Conservation (phyloP, 1,140 invertebrate genomes). For the Drosophila sucinea region DNA sequence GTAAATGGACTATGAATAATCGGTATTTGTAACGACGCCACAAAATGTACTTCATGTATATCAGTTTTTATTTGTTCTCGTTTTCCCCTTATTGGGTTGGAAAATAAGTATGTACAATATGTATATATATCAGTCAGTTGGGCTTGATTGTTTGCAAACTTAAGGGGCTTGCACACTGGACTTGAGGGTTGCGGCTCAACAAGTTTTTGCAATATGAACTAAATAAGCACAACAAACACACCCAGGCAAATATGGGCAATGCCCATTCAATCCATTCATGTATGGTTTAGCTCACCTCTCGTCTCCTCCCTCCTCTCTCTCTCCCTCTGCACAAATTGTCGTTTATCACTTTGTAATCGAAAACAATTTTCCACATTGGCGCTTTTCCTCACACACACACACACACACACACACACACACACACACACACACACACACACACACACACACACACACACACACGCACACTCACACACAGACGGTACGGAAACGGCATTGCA, state of each 20-base stretch:
- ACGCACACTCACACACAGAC: background rate
- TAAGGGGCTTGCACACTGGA: constrained; percentile 4
- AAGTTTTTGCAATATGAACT: constrained; percentile 11
- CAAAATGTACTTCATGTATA: constrained; percentile 3
- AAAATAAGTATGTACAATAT: background rate
- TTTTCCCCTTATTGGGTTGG: constrained; percentile 5
- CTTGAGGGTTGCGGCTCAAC: constrained; percentile 10
- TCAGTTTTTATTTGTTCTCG: constrained; percentile 2
- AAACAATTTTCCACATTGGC: constrained; percentile 63
- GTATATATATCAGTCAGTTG: background rate
- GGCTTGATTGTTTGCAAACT: constrained; percentile 11
- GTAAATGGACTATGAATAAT: constrained; percentile 2
- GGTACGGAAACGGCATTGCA: background rate
- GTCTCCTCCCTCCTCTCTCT: background rate
- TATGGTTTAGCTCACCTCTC: background rate
- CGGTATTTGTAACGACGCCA: constrained; percentile 1
- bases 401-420: background rate
- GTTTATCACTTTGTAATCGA: constrained; percentile 44
- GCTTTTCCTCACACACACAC: constrained; percentile 31
- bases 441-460: constrained; percentile 6
- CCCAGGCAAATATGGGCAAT: constrained; percentile 23
- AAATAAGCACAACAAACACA: constrained; percentile 15
- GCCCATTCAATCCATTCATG: constrained; percentile 10
- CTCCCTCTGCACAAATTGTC: background rate
- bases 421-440: constrained; percentile 1